phyloP scores from a whole-genome alignment of 2,888 invertebrate species.

The Megalurothrips usitatus region DNA sequence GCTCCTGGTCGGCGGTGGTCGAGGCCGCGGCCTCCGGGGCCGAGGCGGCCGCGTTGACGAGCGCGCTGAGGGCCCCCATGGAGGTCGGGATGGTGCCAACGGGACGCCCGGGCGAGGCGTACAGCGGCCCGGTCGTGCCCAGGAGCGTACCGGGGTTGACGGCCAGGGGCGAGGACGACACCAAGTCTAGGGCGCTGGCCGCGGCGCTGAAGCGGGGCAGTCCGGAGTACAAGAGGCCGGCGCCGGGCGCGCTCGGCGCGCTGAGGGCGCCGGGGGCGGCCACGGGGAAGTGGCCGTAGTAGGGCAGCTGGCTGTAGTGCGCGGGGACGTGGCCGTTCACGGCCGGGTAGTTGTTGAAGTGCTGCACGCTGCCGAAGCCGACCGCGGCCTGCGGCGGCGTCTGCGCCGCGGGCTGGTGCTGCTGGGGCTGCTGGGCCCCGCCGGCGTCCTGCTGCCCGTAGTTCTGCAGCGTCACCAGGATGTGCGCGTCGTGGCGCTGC shows the following conservation, averaged over 20 bases:
- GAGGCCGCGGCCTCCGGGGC: background rate
- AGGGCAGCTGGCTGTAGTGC: background rate
- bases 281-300: slow-evolving; percentile 14
- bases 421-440: background rate
- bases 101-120: background rate
- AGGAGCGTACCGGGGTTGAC: background rate
- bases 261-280: background rate
- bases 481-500: slow-evolving; percentile 21
- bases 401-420: background rate
- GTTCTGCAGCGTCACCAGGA: slow-evolving; percentile 21
- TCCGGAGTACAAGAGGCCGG: background rate
- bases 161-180: slow-evolving; percentile 1
- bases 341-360: slow-evolving; percentile 17
- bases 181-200: background rate
- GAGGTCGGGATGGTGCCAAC: background rate
- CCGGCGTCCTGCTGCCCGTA: background rate
- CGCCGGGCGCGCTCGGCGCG: background rate
- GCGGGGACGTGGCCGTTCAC: slow-evolving; percentile 1
- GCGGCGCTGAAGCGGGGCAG: background rate
- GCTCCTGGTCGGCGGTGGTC: background rate
- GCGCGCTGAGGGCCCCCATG: background rate
- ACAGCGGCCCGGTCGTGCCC: slow-evolving; percentile 5
- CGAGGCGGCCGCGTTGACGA: background rate
- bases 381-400: background rate
- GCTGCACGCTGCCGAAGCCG: slow-evolving; percentile 15